phyloP scores from a whole-genome alignment of 1,140 invertebrate genomes.

The Periplaneta americana region DNA sequence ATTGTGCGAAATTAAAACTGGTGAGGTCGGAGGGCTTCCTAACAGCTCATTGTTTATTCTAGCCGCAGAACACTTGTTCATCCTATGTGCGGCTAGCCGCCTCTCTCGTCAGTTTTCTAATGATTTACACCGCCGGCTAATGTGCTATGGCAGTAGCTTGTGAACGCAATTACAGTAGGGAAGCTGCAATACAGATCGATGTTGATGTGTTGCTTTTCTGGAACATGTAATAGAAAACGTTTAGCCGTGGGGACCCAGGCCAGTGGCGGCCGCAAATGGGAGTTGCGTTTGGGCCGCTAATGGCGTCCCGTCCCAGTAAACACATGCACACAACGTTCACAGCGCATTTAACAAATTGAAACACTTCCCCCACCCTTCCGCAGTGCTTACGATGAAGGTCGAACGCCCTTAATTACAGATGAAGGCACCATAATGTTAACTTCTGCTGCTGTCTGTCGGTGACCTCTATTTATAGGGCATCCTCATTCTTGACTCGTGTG shows the following conservation, averaged over 20 bases:
- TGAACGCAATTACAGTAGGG: not conserved
- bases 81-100: not conserved
- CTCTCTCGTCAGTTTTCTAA: not conserved
- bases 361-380: no score
- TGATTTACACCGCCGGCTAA: no score
- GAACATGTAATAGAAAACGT: not conserved
- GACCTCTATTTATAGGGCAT: no score
- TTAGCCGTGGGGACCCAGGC: not conserved
- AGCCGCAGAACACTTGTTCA: not conserved
- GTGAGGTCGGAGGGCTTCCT: no score
- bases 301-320: not conserved
- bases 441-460: no score
- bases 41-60: not conserved
- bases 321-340: no score
- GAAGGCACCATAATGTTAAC: no score
- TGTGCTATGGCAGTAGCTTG: not conserved
- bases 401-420: no score
- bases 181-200: not conserved
- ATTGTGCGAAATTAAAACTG: not conserved
- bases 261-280: not conserved
- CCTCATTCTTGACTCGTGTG: no score
- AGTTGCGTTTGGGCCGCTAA: not conserved
- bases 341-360: no score
- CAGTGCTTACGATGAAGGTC: no score
- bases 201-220: not conserved